These are phyloP conservation scores for Chaenodraco wilsoni DNA, from an alignment of 2,797 vertebrate genomes.

Conservation along the genomic window DNA sequence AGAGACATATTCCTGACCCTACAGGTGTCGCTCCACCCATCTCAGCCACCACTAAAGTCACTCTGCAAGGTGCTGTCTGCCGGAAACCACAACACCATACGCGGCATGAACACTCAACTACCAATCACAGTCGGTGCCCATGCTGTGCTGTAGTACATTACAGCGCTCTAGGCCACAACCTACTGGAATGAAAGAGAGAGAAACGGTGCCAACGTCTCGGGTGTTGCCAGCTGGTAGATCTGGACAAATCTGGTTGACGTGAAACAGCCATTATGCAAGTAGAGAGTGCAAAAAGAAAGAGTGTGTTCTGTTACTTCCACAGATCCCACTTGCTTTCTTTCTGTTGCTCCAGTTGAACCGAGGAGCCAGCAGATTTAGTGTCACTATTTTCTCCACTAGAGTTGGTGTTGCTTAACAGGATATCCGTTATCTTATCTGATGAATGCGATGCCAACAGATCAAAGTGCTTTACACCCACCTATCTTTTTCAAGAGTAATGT, in stretches of 20 bases:
- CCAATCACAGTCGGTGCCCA: constrained; percentile 13
- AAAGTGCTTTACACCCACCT: background rate
- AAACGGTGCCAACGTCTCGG: background rate
- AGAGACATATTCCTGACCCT: constrained; percentile 8
- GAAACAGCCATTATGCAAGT: background rate
- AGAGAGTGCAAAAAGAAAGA: background rate
- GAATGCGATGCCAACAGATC: background rate
- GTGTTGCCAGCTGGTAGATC: constrained; percentile 1
- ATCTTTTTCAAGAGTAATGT: background rate
- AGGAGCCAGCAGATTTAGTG: constrained; percentile 8
- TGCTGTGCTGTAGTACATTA: constrained; percentile 15
- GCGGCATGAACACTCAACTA: constrained; percentile 23
- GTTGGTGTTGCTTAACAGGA: constrained; percentile 15
- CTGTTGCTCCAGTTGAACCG: background rate
- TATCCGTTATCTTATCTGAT: constrained; percentile 12
- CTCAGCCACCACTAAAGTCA: constrained; percentile 27
- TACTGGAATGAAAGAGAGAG: constrained; percentile 14
- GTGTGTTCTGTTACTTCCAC: background rate
- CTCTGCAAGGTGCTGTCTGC: constrained; percentile 11
- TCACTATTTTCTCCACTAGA: background rate
- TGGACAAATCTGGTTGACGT: constrained; percentile 1
- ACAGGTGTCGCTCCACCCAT: constrained; percentile 15
- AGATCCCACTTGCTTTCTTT: constrained; percentile 4
- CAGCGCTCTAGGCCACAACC: background rate
- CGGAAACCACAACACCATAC: constrained; percentile 14